Evolutionary conservation across 1,140 invertebrate species (phyloP).

Genomic region (Drosophila kepulauana): DNA sequence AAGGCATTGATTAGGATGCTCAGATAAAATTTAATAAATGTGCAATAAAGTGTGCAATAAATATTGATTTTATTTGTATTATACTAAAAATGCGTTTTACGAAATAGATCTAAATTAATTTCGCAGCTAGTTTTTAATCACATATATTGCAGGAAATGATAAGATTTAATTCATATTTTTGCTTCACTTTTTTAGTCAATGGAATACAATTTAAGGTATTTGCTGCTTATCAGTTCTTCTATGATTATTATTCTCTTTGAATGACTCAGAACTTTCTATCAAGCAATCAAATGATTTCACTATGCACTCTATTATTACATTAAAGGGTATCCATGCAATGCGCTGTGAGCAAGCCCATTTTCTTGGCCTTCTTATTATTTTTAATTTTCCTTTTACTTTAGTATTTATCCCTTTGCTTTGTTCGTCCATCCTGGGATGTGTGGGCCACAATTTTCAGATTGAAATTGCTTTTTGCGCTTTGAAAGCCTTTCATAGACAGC

Average conservation of each 20-base stretch:
- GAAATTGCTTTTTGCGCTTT: constrained; percentile 64
- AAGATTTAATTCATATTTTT: neutral
- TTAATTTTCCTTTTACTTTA: constrained; percentile 32
- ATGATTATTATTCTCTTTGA: neutral
- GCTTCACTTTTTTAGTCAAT: neutral
- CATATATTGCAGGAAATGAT: neutral
- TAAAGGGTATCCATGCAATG: neutral
- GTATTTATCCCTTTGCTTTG: constrained; percentile 29
- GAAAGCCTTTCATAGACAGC: constrained; percentile 52
- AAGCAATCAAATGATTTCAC: neutral
- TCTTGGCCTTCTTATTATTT: neutral
- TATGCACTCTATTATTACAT: neutral
- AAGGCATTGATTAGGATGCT: neutral
- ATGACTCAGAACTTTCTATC: neutral
- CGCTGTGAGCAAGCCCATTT: neutral
- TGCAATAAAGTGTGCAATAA: neutral
- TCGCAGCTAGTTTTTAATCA: neutral
- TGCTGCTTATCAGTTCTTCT: too few relatives aligned
- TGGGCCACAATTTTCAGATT: constrained; percentile 42
- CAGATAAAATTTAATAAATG: neutral
- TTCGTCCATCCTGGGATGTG: constrained; percentile 7
- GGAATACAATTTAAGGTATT: neutral
- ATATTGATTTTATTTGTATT: neutral
- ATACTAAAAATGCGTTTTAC: neutral
- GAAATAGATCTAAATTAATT: neutral